These are phyloP conservation scores for honey bee (Apis mellifera) DNA, from an alignment of 1,140 invertebrate species.

Conservation along the genomic window Amel_HAv3.1 CM009931.2:14172501-14173000, in stretches of 20 bases:
- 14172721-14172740: background rate
- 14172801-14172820: background rate
- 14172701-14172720: background rate
- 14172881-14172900: background rate
- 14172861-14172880: background rate
- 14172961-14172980: background rate
- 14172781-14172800: background rate
- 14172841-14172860: background rate
- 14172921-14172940: background rate
- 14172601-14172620: conserved; percentile 89
- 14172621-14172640: conserved; percentile 89
- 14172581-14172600: conserved; percentile 54
- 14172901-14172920: background rate
- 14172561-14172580: conserved; percentile 3
- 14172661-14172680: conserved; percentile 84
- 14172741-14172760: too few relatives aligned
- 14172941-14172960: background rate
- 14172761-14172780: background rate
- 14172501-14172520: background rate
- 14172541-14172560: conserved; percentile 5
- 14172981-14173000: background rate
- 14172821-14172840: background rate
- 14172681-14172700: conserved; percentile 12
- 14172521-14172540: background rate
- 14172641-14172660: conserved; percentile 90